These are phyloP conservation scores for Motacilla tschutschensis DNA, from an alignment of 2,113 vertebrate species.

Conservation along the genomic window DNA sequence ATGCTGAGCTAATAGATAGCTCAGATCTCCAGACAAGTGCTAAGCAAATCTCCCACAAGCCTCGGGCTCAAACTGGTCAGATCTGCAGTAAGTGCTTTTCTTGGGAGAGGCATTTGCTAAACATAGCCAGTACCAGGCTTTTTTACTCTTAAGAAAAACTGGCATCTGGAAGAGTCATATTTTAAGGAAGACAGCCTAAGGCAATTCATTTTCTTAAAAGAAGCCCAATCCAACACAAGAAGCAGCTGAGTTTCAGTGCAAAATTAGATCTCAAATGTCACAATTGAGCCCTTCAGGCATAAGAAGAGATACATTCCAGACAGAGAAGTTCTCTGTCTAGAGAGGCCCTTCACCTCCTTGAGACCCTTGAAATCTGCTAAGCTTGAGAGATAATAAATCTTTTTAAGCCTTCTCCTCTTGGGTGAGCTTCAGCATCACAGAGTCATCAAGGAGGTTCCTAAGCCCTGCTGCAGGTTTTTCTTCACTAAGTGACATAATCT, in stretches of 20 bases:
- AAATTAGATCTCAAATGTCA: conserved; percentile 10
- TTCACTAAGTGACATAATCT: neutral
- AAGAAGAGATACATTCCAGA: neutral
- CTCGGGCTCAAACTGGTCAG: neutral
- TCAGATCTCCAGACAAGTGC: neutral
- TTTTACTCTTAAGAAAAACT: conserved; percentile 13
- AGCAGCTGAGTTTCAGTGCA: neutral
- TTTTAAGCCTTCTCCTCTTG: neutral
- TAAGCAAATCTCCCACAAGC: neutral
- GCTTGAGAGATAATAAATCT: neutral
- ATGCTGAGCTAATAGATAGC: neutral
- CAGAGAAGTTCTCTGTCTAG: neutral
- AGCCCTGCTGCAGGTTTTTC: neutral
- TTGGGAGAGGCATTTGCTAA: conserved; percentile 7
- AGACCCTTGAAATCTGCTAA: neutral
- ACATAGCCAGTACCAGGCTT: neutral
- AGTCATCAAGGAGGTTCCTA: neutral
- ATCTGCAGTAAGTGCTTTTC: neutral
- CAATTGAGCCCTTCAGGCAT: neutral
- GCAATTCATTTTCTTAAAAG: conserved; percentile 29
- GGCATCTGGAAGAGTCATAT: neutral
- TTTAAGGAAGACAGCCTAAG: conserved; percentile 33
- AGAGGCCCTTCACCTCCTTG: neutral
- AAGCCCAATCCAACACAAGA: neutral
- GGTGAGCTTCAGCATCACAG: neutral